Evolutionary conservation across 2,113 vertebrate species (phyloP), one percentile per base, ranked within the genome.

Genomic region (Mesembrinibis cayennensis): DNA sequence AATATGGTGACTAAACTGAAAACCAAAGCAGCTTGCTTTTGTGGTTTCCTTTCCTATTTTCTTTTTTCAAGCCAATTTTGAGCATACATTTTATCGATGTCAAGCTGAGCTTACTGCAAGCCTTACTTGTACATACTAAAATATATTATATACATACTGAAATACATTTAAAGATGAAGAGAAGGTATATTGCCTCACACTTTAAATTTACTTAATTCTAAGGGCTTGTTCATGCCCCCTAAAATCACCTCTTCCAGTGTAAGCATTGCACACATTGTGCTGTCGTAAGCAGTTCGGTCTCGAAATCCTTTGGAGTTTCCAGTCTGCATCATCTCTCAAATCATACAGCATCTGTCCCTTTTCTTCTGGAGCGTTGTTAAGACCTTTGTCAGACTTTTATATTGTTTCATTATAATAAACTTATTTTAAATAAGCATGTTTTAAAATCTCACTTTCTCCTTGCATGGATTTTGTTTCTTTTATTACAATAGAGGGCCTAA

Each of bases 341-440:
- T 96, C 72, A 82, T 93, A 73, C 45, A 90, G 81, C 56, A 3
- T 96, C 94, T 97, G 52, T 94, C 30, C 71, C 19, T 78, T 15
- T 74, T 83, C 83, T 95, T 95, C 71, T 95, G 82, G 91, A 97
- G 87, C 91, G 73, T 97, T 98, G 61, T 97, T 96, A 94, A 97
- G 88, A 97, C 87, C 87, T 97, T 91, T 97, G 93, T 97, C 94
- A 96, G 88, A 98, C 95, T 98, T 97, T 98, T 98, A 86, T 98
- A 98, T 47, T 96, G 97, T 23, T 97, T 98, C 97, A 93, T 95
- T 96, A 96, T 79, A 98, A 98, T 98, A 98, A 98, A 98, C 92
- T 97, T 98, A 98, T 98, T 98, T 98, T 96, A 95, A 98, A 97
- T 96, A 96, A 95, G 91, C 94, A 85, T 95, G 93, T 91, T 97